Percentiles rank a stretch among this genome's conserved stretches.
These are phyloP conservation scores for Theodoxus fluviatilis DNA, from an alignment of 2,888 invertebrate genomes.

Conservation along the genomic window DNA sequence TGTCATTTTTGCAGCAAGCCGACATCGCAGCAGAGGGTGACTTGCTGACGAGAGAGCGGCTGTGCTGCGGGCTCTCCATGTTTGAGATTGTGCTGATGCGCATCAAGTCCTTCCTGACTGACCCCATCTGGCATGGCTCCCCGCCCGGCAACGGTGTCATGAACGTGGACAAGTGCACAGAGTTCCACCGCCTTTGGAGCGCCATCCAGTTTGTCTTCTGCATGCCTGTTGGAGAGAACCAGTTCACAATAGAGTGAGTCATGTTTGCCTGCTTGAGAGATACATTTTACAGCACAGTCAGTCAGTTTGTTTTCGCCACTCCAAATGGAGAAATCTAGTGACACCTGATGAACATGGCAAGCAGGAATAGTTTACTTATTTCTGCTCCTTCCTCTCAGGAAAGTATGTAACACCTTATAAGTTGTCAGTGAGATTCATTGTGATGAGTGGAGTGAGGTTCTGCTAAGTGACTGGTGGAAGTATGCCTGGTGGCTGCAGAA, in stretches of 20 bases:
- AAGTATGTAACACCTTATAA: no score
- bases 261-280: neutral
- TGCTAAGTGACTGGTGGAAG: no score
- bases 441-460: no score
- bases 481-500: no score
- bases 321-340: no score
- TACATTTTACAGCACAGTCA: no score
- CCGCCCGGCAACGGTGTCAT: slow-evolving; percentile 88
- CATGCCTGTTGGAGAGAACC: slow-evolving; percentile 93
- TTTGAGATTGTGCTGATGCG: slow-evolving; percentile 93
- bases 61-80: slow-evolving; percentile 96
- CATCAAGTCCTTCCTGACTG: slow-evolving; percentile 79
- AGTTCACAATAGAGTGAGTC: slow-evolving; percentile 93
- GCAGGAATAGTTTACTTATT: no score
- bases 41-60: slow-evolving; percentile 90
- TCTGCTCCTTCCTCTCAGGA: no score
- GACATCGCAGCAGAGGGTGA: slow-evolving; percentile 94
- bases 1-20: slow-evolving; percentile 77
- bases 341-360: no score
- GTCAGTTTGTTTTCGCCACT: no score
- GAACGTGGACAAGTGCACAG: slow-evolving; percentile 94
- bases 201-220: slow-evolving; percentile 98
- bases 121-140: slow-evolving; percentile 82
- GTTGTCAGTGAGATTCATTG: no score
- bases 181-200: slow-evolving; percentile 95